These are phyloP conservation scores for Harmothoe impar DNA, from an alignment of 2,888 invertebrate species.

Conservation along the genomic window DNA sequence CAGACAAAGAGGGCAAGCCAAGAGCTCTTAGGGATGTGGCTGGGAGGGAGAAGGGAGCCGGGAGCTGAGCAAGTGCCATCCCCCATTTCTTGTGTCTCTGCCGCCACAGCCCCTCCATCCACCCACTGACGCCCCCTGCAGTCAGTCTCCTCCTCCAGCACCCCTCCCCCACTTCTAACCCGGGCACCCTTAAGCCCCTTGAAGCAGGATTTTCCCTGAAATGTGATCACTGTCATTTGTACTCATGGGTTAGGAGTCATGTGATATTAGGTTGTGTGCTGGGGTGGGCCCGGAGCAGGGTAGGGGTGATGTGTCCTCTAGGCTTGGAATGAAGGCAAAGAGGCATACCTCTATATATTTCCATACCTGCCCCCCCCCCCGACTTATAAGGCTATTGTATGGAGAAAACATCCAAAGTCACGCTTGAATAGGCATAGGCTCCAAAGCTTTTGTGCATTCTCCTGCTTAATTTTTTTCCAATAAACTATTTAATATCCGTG, in stretches of 20 bases:
- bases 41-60: not conserved
- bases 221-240: slow-evolving; percentile 31
- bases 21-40: not conserved
- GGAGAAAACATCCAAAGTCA: not conserved
- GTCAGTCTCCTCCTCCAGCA: not conserved
- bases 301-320: not conserved
- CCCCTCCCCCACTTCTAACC: not conserved
- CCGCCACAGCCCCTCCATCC: slow-evolving; percentile 20
- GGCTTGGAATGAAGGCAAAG: not conserved
- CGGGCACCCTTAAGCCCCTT: not conserved
- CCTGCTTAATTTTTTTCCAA: too few species aligned
- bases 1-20: not conserved
- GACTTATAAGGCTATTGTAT: not conserved
- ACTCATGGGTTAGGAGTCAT: not conserved
- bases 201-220: slow-evolving; percentile 14
- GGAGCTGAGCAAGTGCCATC: not conserved
- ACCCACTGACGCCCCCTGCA: slow-evolving; percentile 9
- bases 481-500: too few species aligned
- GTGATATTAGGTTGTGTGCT: not conserved
- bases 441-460: not conserved
- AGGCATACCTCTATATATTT: not conserved
- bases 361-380: too few species aligned
- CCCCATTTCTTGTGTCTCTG: not conserved
- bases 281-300: not conserved
- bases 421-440: not conserved